Conservation (phyloP, 92 coral and sea anemone species). For the Epizoanthus illoricatus region DNA sequence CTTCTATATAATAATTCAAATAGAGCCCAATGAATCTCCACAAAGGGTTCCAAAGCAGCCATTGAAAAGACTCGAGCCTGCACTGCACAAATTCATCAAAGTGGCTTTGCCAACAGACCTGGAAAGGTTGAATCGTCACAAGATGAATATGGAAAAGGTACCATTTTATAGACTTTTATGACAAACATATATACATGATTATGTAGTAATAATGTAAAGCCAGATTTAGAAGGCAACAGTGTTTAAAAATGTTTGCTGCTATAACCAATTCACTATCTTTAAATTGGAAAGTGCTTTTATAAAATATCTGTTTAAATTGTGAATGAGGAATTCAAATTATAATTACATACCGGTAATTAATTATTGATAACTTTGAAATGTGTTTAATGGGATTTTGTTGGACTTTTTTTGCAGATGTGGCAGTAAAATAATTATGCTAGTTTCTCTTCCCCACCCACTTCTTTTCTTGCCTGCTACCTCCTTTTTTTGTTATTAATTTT, state of each 20-base stretch:
- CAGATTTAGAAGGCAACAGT: no score
- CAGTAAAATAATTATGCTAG: no score
- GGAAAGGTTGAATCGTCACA: conserved; percentile 83
- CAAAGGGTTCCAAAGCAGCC: conserved; percentile 74
- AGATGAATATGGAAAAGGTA: conserved; percentile 91
- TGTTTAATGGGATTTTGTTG: neutral
- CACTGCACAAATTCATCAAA: conserved; percentile 81
- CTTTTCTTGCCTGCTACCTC: no score
- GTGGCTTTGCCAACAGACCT: conserved; percentile 95
- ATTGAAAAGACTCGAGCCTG: conserved; percentile 86
- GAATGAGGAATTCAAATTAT: neutral
- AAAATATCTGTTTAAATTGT: neutral
- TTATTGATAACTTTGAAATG: neutral
- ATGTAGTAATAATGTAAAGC: no score
- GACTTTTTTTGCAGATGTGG: no score
- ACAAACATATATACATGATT: no score
- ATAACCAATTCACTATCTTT: neutral
- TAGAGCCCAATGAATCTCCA: conserved; percentile 9
- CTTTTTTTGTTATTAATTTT: no score
- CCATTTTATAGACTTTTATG: neutral
- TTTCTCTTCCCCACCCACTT: no score
- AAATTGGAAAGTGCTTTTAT: neutral
- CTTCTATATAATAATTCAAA: no score
- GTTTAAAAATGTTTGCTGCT: neutral
- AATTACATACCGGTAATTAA: neutral